A percentile compares a stretch with the other conserved stretches of the same genome.
Conservation (phyloP, 2,797 vertebrate genomes). For the Distichodus sexfasciatus region DNA sequence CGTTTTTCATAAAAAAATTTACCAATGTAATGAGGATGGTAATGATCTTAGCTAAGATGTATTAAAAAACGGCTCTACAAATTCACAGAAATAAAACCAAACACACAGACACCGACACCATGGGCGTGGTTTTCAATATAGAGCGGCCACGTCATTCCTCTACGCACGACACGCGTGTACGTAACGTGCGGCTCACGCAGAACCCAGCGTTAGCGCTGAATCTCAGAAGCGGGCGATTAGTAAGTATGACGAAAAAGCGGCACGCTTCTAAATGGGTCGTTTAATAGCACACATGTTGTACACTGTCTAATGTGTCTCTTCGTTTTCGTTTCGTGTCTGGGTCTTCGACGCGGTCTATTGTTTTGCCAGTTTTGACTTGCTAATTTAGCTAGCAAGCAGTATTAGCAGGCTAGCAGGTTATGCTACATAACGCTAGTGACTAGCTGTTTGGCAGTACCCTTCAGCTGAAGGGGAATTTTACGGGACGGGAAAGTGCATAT, state of each 20-base stretch:
- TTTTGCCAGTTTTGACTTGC: neutral
- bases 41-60: no score
- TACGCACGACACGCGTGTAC: neutral
- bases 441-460: no score
- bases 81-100: no score
- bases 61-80: no score
- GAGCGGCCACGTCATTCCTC: neutral
- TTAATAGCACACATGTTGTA: neutral
- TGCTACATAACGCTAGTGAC: neutral
- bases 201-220: neutral
- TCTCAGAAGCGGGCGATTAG: neutral
- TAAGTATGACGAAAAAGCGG: neutral
- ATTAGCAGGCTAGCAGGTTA: neutral
- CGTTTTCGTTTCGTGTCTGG: neutral
- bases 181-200: neutral
- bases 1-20: no score
- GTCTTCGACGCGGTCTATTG: no score
- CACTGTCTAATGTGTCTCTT: neutral
- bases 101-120: no score
- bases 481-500: no score
- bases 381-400: slow-evolving; percentile 4
- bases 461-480: no score
- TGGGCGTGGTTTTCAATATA: no score
- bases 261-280: neutral
- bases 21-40: no score